phyloP scores from a whole-genome alignment of 2,888 invertebrate genomes.

The Anodontia alba region DNA sequence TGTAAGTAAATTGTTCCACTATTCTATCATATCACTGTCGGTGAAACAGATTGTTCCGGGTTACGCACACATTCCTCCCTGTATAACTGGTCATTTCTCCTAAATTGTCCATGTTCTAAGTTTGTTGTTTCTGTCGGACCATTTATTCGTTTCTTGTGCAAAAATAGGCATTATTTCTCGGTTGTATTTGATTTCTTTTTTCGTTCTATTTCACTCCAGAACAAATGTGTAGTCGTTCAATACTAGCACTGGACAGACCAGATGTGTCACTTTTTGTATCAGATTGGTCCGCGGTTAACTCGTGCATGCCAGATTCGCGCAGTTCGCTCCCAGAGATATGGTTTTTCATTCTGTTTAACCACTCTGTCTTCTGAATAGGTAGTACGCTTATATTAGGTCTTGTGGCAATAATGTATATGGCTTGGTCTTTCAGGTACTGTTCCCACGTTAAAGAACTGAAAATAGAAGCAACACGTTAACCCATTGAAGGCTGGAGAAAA shows the following conservation, averaged over 20 bases:
- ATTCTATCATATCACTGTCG: too few species aligned
- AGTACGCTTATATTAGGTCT: conserved; percentile 60
- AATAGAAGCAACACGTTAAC: conserved; percentile 10
- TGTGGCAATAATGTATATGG: conserved; percentile 64
- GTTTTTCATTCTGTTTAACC: conserved; percentile 13
- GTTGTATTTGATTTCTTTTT: too few species aligned
- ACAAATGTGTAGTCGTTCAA: conserved; percentile 27
- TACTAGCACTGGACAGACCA: conserved; percentile 40
- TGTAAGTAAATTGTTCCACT: too few species aligned
- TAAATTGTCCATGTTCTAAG: too few species aligned
- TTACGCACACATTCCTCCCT: too few species aligned
- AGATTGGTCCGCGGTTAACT: conserved; percentile 15
- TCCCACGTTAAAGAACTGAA: conserved; percentile 61
- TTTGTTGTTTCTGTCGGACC: too few species aligned
- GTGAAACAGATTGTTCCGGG: too few species aligned
- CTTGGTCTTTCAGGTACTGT: conserved; percentile 54
- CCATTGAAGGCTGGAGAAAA: too few species aligned
- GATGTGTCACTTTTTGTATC: conserved; percentile 39
- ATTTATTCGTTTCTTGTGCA: too few species aligned
- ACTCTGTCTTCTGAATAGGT: conserved; percentile 43
- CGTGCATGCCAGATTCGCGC: background rate
- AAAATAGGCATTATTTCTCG: too few species aligned
- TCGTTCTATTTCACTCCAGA: too few species aligned
- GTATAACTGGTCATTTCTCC: too few species aligned
- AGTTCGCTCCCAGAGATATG: conserved; percentile 1